Evolutionary conservation across 2,113 vertebrate species (phyloP).

Genomic region (Coptodon bakossiorum): DNA sequence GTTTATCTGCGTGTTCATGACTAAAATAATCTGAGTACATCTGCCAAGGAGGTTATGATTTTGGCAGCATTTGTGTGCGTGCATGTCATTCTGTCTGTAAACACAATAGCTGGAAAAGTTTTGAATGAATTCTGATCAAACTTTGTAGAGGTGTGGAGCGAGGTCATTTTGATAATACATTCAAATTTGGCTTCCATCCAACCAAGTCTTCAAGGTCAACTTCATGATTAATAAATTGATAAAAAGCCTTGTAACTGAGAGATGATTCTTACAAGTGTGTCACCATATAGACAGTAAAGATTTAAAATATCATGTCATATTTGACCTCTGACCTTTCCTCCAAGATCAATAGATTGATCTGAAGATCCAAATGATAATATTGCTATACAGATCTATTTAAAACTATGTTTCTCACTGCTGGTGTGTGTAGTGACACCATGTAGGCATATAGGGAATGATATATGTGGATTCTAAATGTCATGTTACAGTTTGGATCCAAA

Average conservation of each 20-base stretch:
- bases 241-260: background rate
- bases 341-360: background rate
- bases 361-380: background rate
- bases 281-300: background rate
- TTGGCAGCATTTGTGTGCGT: background rate
- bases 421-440: background rate
- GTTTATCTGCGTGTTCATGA: background rate
- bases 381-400: background rate
- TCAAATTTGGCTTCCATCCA: background rate
- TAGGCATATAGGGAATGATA: background rate
- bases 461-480: background rate
- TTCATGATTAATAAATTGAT: background rate
- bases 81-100: background rate
- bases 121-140: background rate
- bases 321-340: background rate
- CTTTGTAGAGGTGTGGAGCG: background rate
- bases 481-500: background rate
- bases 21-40: background rate
- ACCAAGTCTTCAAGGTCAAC: background rate
- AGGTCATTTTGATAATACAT: background rate
- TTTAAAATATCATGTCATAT: background rate
- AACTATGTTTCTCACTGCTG: background rate
- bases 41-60: background rate
- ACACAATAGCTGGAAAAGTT: background rate
- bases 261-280: background rate